Evolutionary conservation across 1,140 invertebrate genomes (phyloP), one percentile per base, ranked within the genome.

Genomic region (Euwallacea fornicatus): DNA sequence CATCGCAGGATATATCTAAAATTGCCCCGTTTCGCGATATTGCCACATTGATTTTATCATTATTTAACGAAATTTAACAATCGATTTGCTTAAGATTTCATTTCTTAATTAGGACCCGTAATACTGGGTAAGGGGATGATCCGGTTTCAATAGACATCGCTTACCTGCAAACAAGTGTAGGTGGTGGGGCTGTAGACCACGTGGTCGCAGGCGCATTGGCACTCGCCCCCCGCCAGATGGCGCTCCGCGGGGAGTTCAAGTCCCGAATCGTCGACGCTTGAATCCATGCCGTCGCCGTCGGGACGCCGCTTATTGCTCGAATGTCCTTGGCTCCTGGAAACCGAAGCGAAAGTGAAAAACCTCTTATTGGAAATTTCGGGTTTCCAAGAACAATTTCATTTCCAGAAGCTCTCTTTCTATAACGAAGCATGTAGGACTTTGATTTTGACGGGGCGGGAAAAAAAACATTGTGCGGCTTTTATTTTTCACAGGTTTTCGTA

Each of bases 191-290:
- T 76, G 71, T 81, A 81, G 43, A 81, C 75, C 63, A 81, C 77
- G 61, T 79, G 77, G 65, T 81, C 79, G 71, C 79, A 81, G 8
- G 79, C 76, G 66, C 79, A 81, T 42, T 79, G 80, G 70, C 79
- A 80, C 7, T 79, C 78, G 7, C 76, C 73, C 21, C 21, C 21
- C 15, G 58, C 41, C 47, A 79, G 50, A 54, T 79, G 76, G n/a
- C 66, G 66, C 13, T 50, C 67, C 21, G 77, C 70, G 6, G 75
- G 54, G 56, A 75, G 62, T 71, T 78, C 77, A 44, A 79, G 64
- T 68, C 79, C 79, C 2, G 80, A 77, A 71, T 81, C 80, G 64
- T 81, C 78, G 73, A 79, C 77, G 75, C 78, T 77, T 7, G 77
- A 67, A 60, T 80, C 80, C 77, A 80, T 79, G 61, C 80, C 80